phyloP scores from a whole-genome alignment of 2,888 invertebrate species.

The Pheosia tremula region DNA sequence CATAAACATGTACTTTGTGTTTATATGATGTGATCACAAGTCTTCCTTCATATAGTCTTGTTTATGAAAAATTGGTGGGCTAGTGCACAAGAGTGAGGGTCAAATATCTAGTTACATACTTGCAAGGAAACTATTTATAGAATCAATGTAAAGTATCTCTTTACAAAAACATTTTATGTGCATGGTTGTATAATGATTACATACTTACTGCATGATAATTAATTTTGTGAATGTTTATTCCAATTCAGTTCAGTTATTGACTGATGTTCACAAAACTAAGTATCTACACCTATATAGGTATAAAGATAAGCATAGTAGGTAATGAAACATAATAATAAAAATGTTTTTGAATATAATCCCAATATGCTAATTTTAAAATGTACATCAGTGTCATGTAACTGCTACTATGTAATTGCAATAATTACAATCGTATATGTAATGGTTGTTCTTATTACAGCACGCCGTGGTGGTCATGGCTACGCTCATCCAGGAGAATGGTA shows the following conservation, averaged over 20 bases:
- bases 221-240: no score
- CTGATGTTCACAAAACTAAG: not conserved
- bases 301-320: not conserved
- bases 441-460: constrained; percentile 58
- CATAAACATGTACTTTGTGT: no score
- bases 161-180: not conserved
- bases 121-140: constrained; percentile 21
- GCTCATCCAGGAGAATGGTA: constrained; percentile 92
- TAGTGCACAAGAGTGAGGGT: constrained; percentile 14
- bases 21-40: no score
- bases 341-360: no score
- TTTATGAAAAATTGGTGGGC: not conserved
- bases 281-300: not conserved
- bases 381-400: not conserved
- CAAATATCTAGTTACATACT: constrained; percentile 26
- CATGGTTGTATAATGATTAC: not conserved
- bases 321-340: no score
- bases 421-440: not conserved
- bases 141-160: constrained; percentile 8
- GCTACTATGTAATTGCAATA: not conserved
- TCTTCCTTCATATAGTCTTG: not conserved
- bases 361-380: no score
- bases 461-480: constrained; percentile 88
- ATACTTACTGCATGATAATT: no score
- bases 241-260: not conserved